Evolutionary conservation across 2,797 vertebrate species (phyloP).

Genomic region (Crenuchus spilurus): DNA sequence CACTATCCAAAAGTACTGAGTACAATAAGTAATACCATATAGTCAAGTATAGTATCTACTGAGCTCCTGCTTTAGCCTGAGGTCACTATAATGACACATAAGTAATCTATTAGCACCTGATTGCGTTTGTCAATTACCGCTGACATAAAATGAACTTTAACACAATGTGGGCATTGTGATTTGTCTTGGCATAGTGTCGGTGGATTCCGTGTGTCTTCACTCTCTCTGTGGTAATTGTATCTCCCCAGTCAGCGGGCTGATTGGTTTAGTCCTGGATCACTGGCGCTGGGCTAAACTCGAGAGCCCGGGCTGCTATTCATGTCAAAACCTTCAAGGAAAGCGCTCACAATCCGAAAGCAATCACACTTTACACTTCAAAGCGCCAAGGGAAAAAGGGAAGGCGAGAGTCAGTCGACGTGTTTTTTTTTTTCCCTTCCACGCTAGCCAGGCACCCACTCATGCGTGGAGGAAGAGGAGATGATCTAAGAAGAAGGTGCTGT

Average conservation of each 20-base stretch:
- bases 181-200: conserved; percentile 5
- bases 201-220: conserved; percentile 62
- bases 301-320: conserved; percentile 81
- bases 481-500: conserved; percentile 80
- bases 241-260: conserved; percentile 75
- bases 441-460: conserved; percentile 78
- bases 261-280: conserved; percentile 86
- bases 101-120: conserved; percentile 1
- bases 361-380: conserved; percentile 89
- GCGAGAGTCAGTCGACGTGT: conserved; percentile 74
- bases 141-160: neutral
- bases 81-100: neutral
- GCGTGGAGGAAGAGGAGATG: conserved; percentile 83
- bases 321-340: conserved; percentile 82
- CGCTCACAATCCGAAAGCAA: conserved; percentile 79
- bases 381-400: conserved; percentile 67
- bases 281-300: conserved; percentile 79
- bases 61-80: conserved; percentile 1
- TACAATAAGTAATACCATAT: no score
- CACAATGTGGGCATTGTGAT: neutral
- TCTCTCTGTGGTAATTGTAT: conserved; percentile 81
- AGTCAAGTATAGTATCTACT: no score
- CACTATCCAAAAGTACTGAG: no score
- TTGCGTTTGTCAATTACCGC: conserved; percentile 11
- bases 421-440: conserved; percentile 65